phyloP scores from a whole-genome alignment of 2,113 vertebrate species.

The Dendrocopos noguchii region DNA sequence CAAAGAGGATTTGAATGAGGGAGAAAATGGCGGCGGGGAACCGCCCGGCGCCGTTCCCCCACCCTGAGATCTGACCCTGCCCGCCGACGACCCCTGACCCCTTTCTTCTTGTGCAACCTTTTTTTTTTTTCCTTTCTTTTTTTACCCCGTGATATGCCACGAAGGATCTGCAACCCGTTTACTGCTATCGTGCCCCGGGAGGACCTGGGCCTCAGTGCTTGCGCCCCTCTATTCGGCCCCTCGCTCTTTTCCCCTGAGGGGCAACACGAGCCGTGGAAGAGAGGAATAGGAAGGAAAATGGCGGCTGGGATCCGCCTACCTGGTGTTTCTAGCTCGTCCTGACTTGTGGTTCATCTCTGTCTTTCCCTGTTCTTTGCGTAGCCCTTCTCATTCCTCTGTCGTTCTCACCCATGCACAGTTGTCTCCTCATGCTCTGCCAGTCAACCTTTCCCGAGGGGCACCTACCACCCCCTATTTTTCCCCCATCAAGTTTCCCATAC shows the following conservation, averaged over 20 bases:
- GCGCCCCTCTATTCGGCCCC: fast-evolving
- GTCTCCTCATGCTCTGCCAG: neutral
- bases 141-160: fast-evolving
- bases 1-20: neutral
- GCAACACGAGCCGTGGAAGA: neutral
- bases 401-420: neutral
- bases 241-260: neutral
- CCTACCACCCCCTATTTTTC: neutral
- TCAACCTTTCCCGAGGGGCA: neutral
- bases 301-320: constrained; percentile 44
- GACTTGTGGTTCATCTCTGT: neutral
- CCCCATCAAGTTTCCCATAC: neutral
- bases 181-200: fast-evolving
- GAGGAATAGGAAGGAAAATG: constrained; percentile 48
- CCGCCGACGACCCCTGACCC: neutral
- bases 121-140: too few species aligned
- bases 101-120: fast-evolving
- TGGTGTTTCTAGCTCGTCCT: neutral
- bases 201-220: neutral
- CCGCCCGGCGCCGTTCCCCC: neutral
- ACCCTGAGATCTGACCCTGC: neutral
- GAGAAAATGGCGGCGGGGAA: constrained; percentile 62
- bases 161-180: fast-evolving
- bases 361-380: fast-evolving
- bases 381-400: neutral